Percentiles rank a stretch among this genome's conserved stretches.
phyloP scores from a whole-genome alignment of 2,888 invertebrate species.

The Agrilus biguttatus region DNA sequence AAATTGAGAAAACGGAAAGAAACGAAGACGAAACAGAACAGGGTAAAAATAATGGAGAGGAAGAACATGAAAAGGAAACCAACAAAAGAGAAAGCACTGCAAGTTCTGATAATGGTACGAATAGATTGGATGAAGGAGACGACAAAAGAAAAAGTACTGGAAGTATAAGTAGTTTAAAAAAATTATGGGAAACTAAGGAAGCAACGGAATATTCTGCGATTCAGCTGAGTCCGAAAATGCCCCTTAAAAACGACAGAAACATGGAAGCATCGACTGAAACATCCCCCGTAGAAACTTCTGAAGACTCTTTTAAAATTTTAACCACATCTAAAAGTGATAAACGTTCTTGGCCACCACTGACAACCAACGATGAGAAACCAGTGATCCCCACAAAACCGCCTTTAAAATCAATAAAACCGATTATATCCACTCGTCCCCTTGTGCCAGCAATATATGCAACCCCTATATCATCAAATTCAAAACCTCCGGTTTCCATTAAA shows the following conservation, averaged over 20 bases:
- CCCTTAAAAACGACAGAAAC: constrained; percentile 32
- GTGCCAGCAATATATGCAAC: constrained; percentile 65
- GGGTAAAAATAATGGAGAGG: constrained; percentile 15
- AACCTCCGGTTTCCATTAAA: constrained; percentile 38
- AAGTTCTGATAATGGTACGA: constrained; percentile 30
- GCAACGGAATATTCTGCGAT: constrained; percentile 27
- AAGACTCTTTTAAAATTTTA: constrained; percentile 22
- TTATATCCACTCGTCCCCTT: constrained; percentile 32
- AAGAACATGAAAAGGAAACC: constrained; percentile 23
- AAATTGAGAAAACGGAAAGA: constrained; percentile 45
- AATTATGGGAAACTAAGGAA: constrained; percentile 81
- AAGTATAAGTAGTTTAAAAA: constrained; percentile 83
- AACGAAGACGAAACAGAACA: constrained; percentile 17
- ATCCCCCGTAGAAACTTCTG: constrained; percentile 27
- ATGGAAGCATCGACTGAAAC: constrained; percentile 31
- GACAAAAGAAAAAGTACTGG: constrained; percentile 84
- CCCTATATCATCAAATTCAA: constrained; percentile 35
- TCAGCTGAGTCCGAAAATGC: constrained; percentile 51
- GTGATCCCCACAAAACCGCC: constrained; percentile 55
- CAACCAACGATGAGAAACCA: constrained; percentile 44
- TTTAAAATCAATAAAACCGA: constrained; percentile 45
- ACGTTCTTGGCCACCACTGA: constrained; percentile 37
- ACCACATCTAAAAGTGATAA: constrained; percentile 28
- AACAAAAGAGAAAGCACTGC: constrained; percentile 33
- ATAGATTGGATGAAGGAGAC: constrained; percentile 48